Base-by-base conservation (phyloP, 1,140 invertebrate genomes). In the Zaprionus lachaisei region DNA sequence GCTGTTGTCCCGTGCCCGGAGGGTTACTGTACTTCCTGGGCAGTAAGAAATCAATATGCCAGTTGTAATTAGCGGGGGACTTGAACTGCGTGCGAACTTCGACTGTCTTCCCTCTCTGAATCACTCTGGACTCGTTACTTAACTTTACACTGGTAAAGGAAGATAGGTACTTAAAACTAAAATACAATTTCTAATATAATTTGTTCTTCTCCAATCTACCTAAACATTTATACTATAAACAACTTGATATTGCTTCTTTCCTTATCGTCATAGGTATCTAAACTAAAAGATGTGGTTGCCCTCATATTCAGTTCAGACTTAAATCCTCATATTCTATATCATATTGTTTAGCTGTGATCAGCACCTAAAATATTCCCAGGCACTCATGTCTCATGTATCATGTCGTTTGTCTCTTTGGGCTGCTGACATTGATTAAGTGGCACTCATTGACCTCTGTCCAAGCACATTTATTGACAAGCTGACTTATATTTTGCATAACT, bases 391-490 rank as follows among this genome's bases (percentile, higher is more conserved):
- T 47, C n/a, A 17, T 17, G 2, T 9, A n/a, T 47, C n/a, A 17
- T 20, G 17, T 17, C 47, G 20, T 24, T 24, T 51, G 20, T 31
- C 54, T 56, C 24, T 15, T 47, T 28, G 56, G 55, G 14, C 28
- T 58, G 44, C 38, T 68, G 75, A 73, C 75, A 73, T 79, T 84
- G 78, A 81, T 82, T 89, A 87, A 87, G 81, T 84, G 67, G 71
- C 76, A 68, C 49, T 80, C 85, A 82, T 89, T 89, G 84, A 89
- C 84, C 84, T 89, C 51, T 89, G 85, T 89, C 84, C 85, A 89
- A 89, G 84, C 84, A 77, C 69, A 76, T 81, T 70, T 66, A 89
- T 72, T 81, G 81, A 72, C 73, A 68, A 31, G 34, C 58, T 24
- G 57, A 76, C 58, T 79, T 22, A 31, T 72, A 38, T 56, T 87